These are phyloP conservation scores for Lepidurus packardi DNA, from an alignment of 1,140 invertebrate species.

Conservation along the genomic window DNA sequence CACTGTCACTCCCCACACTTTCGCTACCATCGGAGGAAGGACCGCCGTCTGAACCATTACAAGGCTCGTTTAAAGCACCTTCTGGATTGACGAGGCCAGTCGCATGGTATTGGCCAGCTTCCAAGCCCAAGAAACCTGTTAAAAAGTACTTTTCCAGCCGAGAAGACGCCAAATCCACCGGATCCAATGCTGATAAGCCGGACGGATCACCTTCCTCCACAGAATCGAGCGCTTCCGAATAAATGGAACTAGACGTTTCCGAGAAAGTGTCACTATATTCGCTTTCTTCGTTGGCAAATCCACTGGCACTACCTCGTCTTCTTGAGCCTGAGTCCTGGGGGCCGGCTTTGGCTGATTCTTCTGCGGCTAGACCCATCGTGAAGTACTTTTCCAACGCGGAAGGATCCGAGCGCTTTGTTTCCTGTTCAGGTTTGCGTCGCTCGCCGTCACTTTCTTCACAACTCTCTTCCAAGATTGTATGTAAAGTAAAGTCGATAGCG, in stretches of 20 bases:
- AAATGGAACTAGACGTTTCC: conserved; percentile 74
- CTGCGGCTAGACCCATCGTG: conserved; percentile 68
- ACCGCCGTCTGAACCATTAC: conserved; percentile 12
- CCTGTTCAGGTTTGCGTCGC: conserved; percentile 45
- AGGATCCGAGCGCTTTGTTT: conserved; percentile 44
- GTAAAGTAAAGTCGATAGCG: conserved; percentile 79
- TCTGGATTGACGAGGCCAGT: not conserved
- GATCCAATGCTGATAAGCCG: conserved; percentile 48
- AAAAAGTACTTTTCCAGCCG: conserved; percentile 85
- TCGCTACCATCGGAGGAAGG: conserved; percentile 64
- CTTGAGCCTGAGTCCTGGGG: conserved; percentile 38
- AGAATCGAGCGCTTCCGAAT: conserved; percentile 72
- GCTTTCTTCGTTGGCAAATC: conserved; percentile 44
- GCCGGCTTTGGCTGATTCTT: conserved; percentile 46
- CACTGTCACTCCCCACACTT: conserved; percentile 75
- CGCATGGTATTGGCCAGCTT: conserved; percentile 36
- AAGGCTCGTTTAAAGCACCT: conserved; percentile 19
- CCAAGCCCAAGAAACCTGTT: conserved; percentile 75
- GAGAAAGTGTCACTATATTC: conserved; percentile 61
- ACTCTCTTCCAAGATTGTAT: conserved; percentile 89
- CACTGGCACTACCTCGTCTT: conserved; percentile 40
- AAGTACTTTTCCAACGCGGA: conserved; percentile 88
- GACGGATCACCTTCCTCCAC: conserved; percentile 56
- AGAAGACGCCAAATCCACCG: conserved; percentile 71
- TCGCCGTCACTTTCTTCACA: conserved; percentile 70